Base-by-base conservation (phyloP, 2,113 vertebrate species). In the Pelodiscus sinensis region DNA sequence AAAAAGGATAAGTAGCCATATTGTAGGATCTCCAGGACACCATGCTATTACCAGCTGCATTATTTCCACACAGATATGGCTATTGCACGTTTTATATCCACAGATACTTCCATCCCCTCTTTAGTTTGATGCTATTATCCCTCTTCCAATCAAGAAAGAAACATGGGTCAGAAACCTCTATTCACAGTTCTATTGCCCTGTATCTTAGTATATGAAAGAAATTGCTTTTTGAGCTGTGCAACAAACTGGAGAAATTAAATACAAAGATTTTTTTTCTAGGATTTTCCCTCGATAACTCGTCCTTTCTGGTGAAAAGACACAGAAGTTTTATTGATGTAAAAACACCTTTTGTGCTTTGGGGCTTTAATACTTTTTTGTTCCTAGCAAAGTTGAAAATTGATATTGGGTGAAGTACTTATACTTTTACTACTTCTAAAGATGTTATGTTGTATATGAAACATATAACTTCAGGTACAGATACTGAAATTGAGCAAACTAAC, bases 61-160 rank as follows among this genome's bases (percentile, higher is more conserved):
- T 88, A 13, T 62, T 91, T 94, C 92, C 88, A 35, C 14, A 18
- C 5, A 65, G 24, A 3, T 13, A 52, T 13, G 56, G 19, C 18
- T 89, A 13, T 1, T 65, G 31, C 15, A 84, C 71, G 12, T 90
- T 89, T 38, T 50, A 6, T 14, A 18, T 93, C 4, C 54, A 50
- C 55, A 65, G n/a, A 86, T 62, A 13, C 7, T 57, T 6, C 2
- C 0, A 0, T 81, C 81, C 7, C 6, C 2, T 11, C 81, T 2
- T 6, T 68, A 71, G 65, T 16, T 11, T 57, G 84, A 81, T 73
- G 19, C 31, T 92, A 1, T 44, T 79, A 68, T 38, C 0, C 0
- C 86, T 91, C 88, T 85, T 14, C 14, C 15, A 38, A 0, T 84
- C 3, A 1, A 86, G 78, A 24, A 44, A 75, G 25, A 22, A 79